These are phyloP conservation scores for Pyrocephalus nanus DNA, from an alignment of 2,797 vertebrate species.

Conservation along the genomic window DNA sequence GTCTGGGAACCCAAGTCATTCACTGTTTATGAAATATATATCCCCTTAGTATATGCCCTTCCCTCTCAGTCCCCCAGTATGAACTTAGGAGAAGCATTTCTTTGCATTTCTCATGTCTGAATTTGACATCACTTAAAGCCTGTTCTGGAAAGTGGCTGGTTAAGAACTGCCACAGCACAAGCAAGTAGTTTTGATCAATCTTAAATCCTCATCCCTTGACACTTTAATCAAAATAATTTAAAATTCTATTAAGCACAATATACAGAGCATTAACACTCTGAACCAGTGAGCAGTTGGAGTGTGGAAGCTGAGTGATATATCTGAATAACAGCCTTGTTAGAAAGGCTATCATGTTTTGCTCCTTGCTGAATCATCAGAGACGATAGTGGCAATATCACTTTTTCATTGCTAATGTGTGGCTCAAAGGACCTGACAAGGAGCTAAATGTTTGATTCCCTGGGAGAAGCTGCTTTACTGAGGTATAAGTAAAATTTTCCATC, in stretches of 20 bases:
- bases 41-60: neutral
- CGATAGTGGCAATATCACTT: neutral
- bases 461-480: neutral
- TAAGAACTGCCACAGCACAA: slow-evolving; percentile 52
- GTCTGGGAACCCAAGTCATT: neutral
- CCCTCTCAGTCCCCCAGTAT: neutral
- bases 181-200: slow-evolving; percentile 70
- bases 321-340: slow-evolving; percentile 45
- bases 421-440: slow-evolving; percentile 33
- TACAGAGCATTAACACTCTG: slow-evolving; percentile 69
- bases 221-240: slow-evolving; percentile 82
- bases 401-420: neutral
- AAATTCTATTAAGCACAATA: slow-evolving; percentile 77
- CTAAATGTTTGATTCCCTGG: neutral
- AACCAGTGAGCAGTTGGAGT: slow-evolving; percentile 53
- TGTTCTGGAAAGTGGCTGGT: slow-evolving; percentile 58
- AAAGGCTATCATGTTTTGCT: slow-evolving; percentile 39
- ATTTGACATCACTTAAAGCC: slow-evolving; percentile 37
- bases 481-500: neutral
- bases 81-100: slow-evolving; percentile 42
- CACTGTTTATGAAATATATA: neutral
- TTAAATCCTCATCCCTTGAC: slow-evolving; percentile 74
- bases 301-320: neutral
- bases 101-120: slow-evolving; percentile 22
- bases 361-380: slow-evolving; percentile 65